Conservation (phyloP, 2,113 vertebrate genomes). For the Nematolebias whitei region DNA sequence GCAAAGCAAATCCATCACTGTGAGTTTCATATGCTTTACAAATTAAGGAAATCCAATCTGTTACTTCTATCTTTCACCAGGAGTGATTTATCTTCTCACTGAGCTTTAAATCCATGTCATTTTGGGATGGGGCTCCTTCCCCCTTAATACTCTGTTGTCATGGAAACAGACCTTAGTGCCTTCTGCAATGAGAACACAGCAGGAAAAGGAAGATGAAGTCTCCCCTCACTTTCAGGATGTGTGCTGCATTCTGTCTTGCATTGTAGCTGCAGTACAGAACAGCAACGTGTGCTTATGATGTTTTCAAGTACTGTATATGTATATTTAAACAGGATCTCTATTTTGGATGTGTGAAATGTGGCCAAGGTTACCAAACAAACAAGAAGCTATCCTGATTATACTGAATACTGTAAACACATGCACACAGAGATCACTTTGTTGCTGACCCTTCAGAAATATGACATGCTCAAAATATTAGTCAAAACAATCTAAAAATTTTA, state of each 20-base stretch:
- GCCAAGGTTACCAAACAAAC: not conserved
- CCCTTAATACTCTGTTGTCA: constrained; percentile 74
- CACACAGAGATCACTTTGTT: not conserved
- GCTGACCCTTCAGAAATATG: not conserved
- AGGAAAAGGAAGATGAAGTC: constrained; percentile 59
- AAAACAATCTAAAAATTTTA: too few species aligned
- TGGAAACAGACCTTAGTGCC: constrained; percentile 75
- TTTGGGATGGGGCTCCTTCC: constrained; percentile 67
- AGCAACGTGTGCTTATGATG: not conserved
- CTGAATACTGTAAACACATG: not conserved
- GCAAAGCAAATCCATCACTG: constrained; percentile 41
- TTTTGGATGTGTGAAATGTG: not conserved
- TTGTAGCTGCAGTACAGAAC: constrained; percentile 46
- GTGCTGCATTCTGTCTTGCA: constrained; percentile 50
- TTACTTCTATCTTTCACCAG: constrained; percentile 40
- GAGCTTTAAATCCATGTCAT: constrained; percentile 65
- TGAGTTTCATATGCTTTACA: not conserved
- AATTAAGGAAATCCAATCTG: constrained; percentile 40
- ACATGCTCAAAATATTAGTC: too few species aligned
- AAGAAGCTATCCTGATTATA: not conserved
- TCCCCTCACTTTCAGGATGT: constrained; percentile 67
- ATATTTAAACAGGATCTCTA: too few species aligned
- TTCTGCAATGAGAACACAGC: constrained; percentile 61
- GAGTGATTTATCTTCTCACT: constrained; percentile 59
- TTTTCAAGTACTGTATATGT: too few species aligned